Evolutionary conservation across 2,888 invertebrate genomes (phyloP).

Genomic region (Sympetrum striolatum): DNA sequence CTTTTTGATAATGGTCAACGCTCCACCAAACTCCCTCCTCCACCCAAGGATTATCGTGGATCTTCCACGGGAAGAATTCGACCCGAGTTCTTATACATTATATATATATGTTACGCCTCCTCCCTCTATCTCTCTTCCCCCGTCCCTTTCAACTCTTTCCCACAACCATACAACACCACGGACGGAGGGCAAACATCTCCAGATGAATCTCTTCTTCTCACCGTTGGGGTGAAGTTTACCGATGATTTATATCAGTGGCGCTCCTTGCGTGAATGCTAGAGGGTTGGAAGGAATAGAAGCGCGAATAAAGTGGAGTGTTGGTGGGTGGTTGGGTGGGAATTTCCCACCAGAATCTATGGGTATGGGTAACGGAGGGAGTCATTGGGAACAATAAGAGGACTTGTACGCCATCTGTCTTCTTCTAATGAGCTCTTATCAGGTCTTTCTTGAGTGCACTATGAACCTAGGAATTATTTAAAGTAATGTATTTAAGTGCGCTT

Average conservation of each 20-base stretch:
- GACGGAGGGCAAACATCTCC: neutral
- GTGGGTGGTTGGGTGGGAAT: neutral
- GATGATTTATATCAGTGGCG: constrained; percentile 34
- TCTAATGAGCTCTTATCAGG: neutral
- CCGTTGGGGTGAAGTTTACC: constrained; percentile 13
- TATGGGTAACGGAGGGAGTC: constrained; percentile 16
- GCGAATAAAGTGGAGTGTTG: neutral
- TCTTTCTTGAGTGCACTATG: neutral
- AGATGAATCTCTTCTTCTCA: constrained; percentile 26
- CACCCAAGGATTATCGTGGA: neutral
- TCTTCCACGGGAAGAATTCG: neutral
- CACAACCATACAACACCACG: neutral
- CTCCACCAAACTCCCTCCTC: neutral
- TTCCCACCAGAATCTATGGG: neutral
- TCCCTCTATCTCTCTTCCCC: too few species aligned
- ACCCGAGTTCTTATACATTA: neutral
- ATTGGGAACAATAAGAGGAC: constrained; percentile 29
- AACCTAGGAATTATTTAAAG: neutral
- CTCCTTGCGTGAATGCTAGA: constrained; percentile 5
- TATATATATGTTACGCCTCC: neutral
- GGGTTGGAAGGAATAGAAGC: neutral
- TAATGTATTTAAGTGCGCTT: neutral
- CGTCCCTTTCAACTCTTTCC: neutral
- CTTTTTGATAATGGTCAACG: neutral
- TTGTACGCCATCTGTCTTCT: constrained; percentile 18